Evolutionary conservation across 2,888 invertebrate species (phyloP).

Genomic region (Platycnemis pennipes): DNA sequence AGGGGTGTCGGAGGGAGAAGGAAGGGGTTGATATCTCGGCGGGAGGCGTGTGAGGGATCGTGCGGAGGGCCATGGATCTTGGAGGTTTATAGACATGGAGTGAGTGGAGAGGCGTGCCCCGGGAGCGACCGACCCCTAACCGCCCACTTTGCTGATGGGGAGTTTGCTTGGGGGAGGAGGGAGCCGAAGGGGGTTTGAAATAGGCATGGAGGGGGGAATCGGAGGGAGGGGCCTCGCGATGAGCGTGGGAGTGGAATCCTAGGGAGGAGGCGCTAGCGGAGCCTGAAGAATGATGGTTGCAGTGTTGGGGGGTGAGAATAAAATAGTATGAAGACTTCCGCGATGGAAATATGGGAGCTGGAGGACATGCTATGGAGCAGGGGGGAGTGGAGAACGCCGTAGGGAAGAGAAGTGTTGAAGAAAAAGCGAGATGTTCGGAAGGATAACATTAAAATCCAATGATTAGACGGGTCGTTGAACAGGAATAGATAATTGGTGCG

Average conservation of each 20-base stretch:
- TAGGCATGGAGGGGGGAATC: neutral
- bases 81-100: conserved; percentile 26
- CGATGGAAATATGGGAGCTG: neutral
- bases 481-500: no score
- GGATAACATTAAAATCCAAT: neutral
- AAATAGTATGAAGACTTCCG: neutral
- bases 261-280: neutral
- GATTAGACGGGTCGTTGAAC: neutral
- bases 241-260: neutral
- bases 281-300: neutral
- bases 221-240: neutral
- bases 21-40: neutral
- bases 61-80: conserved; percentile 19
- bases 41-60: neutral
- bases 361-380: neutral
- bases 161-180: neutral
- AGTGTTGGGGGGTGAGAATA: neutral
- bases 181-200: neutral
- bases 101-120: conserved; percentile 18
- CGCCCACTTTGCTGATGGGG: neutral
- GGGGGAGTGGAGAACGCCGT: neutral
- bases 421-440: neutral
- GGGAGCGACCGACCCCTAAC: neutral
- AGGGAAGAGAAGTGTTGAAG: neutral
- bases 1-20: neutral